Conservation (phyloP, 2,888 invertebrate genomes). For the Oscheius sp. region DNA sequence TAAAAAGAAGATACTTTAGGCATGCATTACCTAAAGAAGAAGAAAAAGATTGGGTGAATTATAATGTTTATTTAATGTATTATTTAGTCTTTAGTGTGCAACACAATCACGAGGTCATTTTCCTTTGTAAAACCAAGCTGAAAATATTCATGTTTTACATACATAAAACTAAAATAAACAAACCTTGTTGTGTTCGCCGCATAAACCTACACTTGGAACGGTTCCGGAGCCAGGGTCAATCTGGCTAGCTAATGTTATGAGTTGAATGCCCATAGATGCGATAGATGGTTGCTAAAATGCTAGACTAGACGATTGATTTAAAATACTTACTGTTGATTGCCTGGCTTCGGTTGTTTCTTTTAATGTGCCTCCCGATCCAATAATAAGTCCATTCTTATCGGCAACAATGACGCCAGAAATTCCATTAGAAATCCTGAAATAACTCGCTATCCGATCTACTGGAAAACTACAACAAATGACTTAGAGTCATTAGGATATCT, state of each 20-base stretch:
- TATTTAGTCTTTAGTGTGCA: not conserved
- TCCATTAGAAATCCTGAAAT: conserved; percentile 4
- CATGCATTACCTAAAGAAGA: too few relatives aligned
- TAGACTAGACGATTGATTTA: not conserved
- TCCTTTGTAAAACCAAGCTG: not conserved
- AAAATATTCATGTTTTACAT: not conserved
- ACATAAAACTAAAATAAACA: not conserved
- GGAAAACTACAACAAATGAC: not conserved
- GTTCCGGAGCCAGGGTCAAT: conserved; percentile 1
- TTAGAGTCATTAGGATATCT: too few relatives aligned
- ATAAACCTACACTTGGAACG: not conserved
- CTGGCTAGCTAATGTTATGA: not conserved
- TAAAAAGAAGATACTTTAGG: too few relatives aligned
- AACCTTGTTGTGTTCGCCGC: conserved; percentile 8
- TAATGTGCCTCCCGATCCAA: conserved; percentile 8
- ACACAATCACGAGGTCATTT: not conserved
- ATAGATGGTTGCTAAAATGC: not conserved
- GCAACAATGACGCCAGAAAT: conserved; percentile 3
- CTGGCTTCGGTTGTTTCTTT: not conserved
- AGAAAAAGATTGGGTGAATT: too few relatives aligned
- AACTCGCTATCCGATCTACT: not conserved
- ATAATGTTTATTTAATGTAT: too few relatives aligned
- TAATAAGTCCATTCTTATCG: conserved; percentile 13
- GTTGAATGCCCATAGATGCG: not conserved
- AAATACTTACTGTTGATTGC: not conserved